phyloP scores from a whole-genome alignment of 2,113 vertebrate genomes.

The Electrona antarctica region DNA sequence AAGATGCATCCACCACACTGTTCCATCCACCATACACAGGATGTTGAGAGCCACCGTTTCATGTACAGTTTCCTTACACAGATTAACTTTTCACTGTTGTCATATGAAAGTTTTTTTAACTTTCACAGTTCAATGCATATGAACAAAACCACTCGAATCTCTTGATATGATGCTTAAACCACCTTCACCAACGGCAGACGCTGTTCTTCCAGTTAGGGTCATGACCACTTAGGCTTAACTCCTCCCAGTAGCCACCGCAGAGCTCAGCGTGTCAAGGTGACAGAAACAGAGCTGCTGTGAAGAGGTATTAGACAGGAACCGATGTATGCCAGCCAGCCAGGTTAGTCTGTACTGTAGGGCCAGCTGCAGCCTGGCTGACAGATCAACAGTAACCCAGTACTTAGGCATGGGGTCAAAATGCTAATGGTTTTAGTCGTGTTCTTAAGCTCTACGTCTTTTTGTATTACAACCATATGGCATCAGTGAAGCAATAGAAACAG shows the following conservation, averaged over 20 bases:
- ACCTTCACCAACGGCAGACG: conserved; percentile 1
- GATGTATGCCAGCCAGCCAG: background rate
- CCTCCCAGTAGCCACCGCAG: conserved; percentile 27
- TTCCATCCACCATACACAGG: no score
- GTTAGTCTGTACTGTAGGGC: conserved; percentile 9
- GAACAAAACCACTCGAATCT: background rate
- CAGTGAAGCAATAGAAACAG: conserved; percentile 24
- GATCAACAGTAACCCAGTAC: conserved; percentile 33
- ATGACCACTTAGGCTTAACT: conserved; percentile 37
- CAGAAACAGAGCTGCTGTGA: background rate
- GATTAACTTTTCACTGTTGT: no score
- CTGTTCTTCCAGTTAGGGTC: conserved; percentile 17
- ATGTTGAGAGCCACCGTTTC: no score
- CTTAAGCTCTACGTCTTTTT: conserved; percentile 43
- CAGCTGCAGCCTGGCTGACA: background rate
- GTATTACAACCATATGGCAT: conserved; percentile 38
- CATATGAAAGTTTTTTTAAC: no score
- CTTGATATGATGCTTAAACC: conserved; percentile 13
- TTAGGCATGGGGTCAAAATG: conserved; percentile 48
- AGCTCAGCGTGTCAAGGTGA: conserved; percentile 37
- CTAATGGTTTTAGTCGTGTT: conserved; percentile 55
- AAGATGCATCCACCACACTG: no score
- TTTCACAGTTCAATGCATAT: no score
- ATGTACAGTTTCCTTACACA: no score
- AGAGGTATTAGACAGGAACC: background rate